These are phyloP conservation scores for Calyptommatus sinebrachiatus DNA, from an alignment of 2,113 vertebrate species.

Conservation along the genomic window DNA sequence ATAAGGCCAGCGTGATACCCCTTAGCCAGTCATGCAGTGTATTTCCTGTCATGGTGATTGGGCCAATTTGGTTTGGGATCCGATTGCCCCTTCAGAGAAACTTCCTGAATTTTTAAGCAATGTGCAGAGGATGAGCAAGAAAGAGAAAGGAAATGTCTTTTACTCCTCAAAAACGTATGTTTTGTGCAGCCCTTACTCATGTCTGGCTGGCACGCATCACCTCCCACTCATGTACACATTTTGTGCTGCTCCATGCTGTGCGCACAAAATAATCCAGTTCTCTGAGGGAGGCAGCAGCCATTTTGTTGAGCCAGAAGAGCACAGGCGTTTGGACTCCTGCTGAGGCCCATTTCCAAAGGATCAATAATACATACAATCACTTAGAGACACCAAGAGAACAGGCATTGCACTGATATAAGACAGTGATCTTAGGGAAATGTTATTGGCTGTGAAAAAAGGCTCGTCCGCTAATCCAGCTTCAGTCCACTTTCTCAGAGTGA, in stretches of 20 bases:
- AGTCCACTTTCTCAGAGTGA: too few relatives aligned
- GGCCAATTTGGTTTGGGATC: neutral
- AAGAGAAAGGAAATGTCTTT: neutral
- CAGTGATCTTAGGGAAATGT: neutral
- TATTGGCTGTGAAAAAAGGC: too few relatives aligned
- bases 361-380: neutral
- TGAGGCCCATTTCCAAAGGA: neutral
- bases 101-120: neutral
- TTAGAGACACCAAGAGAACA: neutral
- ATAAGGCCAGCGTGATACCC: too few relatives aligned
- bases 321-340: neutral
- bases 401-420: neutral
- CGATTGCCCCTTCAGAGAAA: neutral
- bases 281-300: slow-evolving; percentile 25
- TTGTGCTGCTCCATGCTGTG: slow-evolving; percentile 3
- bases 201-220: slow-evolving; percentile 13
- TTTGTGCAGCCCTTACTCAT: neutral
- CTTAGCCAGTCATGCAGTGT: too few relatives aligned
- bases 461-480: too few relatives aligned
- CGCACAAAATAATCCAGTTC: slow-evolving; percentile 4
- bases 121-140: neutral
- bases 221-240: slow-evolving; percentile 24
- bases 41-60: neutral
- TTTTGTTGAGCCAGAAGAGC: neutral
- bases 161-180: slow-evolving; percentile 9